Evolutionary conservation across 2,797 vertebrate genomes (phyloP).

Genomic region (Vultur gryphus): DNA sequence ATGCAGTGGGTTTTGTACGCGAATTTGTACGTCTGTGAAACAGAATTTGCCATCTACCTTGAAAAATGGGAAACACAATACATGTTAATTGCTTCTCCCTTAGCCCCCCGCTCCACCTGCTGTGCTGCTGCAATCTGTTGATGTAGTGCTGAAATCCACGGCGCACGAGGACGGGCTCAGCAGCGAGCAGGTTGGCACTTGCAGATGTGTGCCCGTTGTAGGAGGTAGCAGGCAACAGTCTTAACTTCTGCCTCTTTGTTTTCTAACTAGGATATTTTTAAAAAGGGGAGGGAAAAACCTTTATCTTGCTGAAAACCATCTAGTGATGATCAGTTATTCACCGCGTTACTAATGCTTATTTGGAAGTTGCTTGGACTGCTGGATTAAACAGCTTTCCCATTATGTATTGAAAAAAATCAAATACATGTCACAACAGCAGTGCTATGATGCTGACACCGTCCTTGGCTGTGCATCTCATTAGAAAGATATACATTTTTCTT

Average conservation of each 20-base stretch:
- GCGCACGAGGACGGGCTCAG: neutral
- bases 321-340: conserved; percentile 64
- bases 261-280: conserved; percentile 36
- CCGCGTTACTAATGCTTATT: conserved; percentile 69
- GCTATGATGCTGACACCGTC: conserved; percentile 73
- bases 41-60: conserved; percentile 20
- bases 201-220: neutral
- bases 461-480: conserved; percentile 77
- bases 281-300: conserved; percentile 38
- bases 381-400: conserved; percentile 74
- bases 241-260: conserved; percentile 33
- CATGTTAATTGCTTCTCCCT: conserved; percentile 15
- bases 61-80: neutral
- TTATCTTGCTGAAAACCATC: conserved; percentile 64
- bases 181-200: neutral
- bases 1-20: neutral
- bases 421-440: conserved; percentile 77
- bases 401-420: conserved; percentile 75
- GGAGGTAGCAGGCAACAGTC: neutral
- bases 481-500: conserved; percentile 69
- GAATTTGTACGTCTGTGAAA: conserved; percentile 26
- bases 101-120: conserved; percentile 13
- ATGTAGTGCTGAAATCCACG: neutral
- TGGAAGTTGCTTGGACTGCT: conserved; percentile 73
- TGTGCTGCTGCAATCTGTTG: conserved; percentile 16